Evolutionary conservation across 2,888 invertebrate genomes (phyloP).

Genomic region (Himalopsyche japonica): DNA sequence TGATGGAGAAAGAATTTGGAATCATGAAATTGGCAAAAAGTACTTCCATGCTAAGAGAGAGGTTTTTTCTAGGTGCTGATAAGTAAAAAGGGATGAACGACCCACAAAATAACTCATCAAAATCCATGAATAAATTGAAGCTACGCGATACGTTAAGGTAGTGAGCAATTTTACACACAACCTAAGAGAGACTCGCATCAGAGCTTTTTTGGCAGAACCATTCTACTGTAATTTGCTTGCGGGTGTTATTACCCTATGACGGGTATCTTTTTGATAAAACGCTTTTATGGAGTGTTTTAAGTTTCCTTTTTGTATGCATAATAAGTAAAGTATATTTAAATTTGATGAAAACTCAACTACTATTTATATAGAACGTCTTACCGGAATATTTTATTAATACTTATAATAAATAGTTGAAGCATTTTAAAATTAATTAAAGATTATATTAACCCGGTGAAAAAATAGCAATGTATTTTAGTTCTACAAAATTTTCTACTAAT

Average conservation of each 20-base stretch:
- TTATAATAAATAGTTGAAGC: too few species aligned
- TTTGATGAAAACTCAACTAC: too few species aligned
- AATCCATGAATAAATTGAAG: not conserved
- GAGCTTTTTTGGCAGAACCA: not conserved
- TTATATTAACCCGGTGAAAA: too few species aligned
- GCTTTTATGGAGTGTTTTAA: not conserved
- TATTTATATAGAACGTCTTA: too few species aligned
- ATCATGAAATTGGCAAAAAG: not conserved
- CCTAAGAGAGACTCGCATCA: not conserved
- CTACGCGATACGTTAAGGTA: not conserved
- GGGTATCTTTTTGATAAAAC: not conserved
- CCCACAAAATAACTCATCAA: not conserved
- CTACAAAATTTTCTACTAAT: too few species aligned
- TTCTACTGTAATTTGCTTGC: not conserved
- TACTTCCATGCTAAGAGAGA: not conserved
- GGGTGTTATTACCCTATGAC: not conserved
- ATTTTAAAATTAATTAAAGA: too few species aligned
- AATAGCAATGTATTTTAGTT: too few species aligned
- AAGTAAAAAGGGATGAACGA: not conserved
- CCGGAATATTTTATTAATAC: too few species aligned
- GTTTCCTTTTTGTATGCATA: not conserved
- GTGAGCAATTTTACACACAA: not conserved
- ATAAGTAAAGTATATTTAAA: too few species aligned
- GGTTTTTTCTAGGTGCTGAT: not conserved
- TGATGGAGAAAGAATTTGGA: not conserved